Evolutionary conservation across 2,113 vertebrate genomes (phyloP), one percentile per base, ranked within the genome.

Genomic region (Cheirogaleus medius): DNA sequence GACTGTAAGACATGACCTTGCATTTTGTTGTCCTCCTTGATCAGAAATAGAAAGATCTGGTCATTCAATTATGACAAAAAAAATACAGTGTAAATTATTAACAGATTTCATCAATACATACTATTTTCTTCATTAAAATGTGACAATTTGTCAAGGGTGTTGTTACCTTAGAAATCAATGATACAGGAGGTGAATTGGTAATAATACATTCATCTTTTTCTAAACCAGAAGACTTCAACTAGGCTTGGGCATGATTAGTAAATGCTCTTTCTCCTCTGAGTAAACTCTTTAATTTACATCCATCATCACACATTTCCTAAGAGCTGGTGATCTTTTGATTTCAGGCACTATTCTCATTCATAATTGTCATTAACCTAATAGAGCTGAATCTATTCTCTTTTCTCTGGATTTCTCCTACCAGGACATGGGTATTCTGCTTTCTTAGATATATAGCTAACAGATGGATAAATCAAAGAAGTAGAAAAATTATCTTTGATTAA

Each of bases 401-500:
- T 83, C 32, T 87, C 64, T 74, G 39, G 6, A 90, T 97, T 97
- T 94, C 47, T 90, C 21, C 87, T 81, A 77, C 2, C 29, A 92
- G 74, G 91, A 81, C 18, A 90, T 74, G 64, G 81, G 87, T 91
- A 96, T 95, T 90, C 80, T 84, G 9, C 42, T 92, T 90, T 95
- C 49, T 92, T 90, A 88, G 23, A 11, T 44, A 87, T 87, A 60
- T 77, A 95, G 69, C 44, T 93, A 69, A 96, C 85, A 91, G 87
- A 81, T 68, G 76, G 77, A 90, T 96, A 96, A 93, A 96, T 89
- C 74, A 95, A 92, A 96, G 91, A 82, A 27, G 44, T 37, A 89
- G n/a, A 93, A 97, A n/a, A 94, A 95, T 97, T 97, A 95, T 95
- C 88, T 97, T 97, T 96, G 92, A 94, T 90, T 90, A 84, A 96